Conservation (phyloP, 2,797 vertebrate species). For the Nothura maculosa region DNA sequence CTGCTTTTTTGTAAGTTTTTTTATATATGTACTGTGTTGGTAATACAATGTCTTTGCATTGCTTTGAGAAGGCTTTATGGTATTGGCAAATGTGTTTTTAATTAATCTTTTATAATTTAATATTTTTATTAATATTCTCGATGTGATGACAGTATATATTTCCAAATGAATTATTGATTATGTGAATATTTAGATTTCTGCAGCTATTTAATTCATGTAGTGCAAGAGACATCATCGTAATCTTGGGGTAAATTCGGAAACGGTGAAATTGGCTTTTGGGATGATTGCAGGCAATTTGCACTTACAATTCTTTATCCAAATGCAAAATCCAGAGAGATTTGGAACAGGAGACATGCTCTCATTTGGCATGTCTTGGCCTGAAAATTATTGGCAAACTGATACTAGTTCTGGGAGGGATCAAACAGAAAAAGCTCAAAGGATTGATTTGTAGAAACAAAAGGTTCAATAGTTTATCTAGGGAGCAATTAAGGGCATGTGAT, state of each 20-base stretch:
- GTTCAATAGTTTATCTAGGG: background rate
- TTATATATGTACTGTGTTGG: background rate
- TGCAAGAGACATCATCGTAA: background rate
- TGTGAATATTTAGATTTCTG: background rate
- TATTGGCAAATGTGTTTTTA: background rate
- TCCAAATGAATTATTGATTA: background rate
- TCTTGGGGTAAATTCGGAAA: background rate
- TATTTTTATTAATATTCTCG: too few relatives aligned
- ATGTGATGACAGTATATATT: background rate
- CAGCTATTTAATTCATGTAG: background rate
- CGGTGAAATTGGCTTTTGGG: background rate
- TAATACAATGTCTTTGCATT: background rate
- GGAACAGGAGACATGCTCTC: background rate
- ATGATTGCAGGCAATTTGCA: background rate
- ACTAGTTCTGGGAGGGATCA: background rate
- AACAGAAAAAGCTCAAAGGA: background rate
- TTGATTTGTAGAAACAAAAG: background rate
- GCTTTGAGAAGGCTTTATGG: background rate
- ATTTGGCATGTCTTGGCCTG: background rate
- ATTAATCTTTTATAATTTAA: too few relatives aligned
- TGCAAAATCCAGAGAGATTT: background rate
- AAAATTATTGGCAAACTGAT: constrained; percentile 21
- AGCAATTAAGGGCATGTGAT: background rate
- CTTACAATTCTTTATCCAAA: background rate
- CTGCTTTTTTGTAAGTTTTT: background rate